Base-by-base conservation (phyloP, 2,888 invertebrate species). In the Agrotis exclamationis region DNA sequence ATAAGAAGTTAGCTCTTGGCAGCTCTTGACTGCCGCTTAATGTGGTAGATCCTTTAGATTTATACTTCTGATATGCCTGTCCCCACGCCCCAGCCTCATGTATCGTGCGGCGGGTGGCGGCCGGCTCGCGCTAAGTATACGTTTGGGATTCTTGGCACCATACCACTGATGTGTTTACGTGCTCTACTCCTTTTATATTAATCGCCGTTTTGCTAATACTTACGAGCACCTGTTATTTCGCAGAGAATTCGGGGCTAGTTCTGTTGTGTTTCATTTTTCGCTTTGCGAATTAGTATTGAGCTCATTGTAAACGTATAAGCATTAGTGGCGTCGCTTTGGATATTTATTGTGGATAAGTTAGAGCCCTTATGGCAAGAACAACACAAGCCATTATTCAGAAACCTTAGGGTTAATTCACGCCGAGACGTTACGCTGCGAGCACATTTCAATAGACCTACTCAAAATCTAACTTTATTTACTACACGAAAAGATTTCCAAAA, bases 61-160 rank as follows among this genome's bases (percentile, higher is more conserved):
- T 54, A 57, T n/a, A 67, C 81, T 80, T 81, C 79, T 80, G 79
- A 58, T 63, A n/a, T 81, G 7, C 39, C 58, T 74, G 74, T 44
- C 3, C 39, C 2, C n/a, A 74, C 24, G 1, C 39, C 14, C 3
- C 50, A 77, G 77, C 20, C 81, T 70, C 81, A 57, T 73, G 73
- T 68, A 72, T 70, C 74, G 64, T 56, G 76, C 57, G 57, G 67
- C 63, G 70, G 69, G 33, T 51, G 74, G 60, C 74, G 82, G 76
- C 72, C 65, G 69, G 70, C 74, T 63, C 51, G 65, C 80, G 59
- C 66, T 83, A 85, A 86, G 76, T 84, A 78, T 70, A 78, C 86
- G 65, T 78, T 76, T 56, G 75, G 83, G 85, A 81, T 81, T 82
- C 84, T 83, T 79, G 76, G 76, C 77, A 76, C 75, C 70, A 70